Percentiles rank a stretch among this genome's conserved stretches.
These are phyloP conservation scores for Heteromyza rotundicornis DNA, from an alignment of 2,888 invertebrate species.

Conservation along the genomic window DNA sequence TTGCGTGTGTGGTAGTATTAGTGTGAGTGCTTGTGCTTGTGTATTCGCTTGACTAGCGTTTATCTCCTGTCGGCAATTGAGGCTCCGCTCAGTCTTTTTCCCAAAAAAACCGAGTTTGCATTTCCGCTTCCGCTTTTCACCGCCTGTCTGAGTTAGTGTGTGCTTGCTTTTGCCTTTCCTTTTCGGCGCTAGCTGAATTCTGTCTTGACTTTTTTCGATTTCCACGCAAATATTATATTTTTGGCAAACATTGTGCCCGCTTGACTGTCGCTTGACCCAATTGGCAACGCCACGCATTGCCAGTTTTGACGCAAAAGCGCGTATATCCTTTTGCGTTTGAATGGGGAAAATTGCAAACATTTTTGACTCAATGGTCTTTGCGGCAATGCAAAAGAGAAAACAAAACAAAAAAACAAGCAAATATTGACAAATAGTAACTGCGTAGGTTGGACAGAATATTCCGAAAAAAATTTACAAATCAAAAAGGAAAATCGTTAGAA, in stretches of 20 bases:
- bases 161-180: no score
- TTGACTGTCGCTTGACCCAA: not conserved
- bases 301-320: not conserved
- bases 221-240: not conserved
- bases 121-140: not conserved
- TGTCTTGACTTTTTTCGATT: not conserved
- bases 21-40: not conserved
- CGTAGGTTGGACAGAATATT: not conserved
- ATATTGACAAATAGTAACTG: not conserved
- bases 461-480: no score
- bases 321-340: not conserved
- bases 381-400: no score
- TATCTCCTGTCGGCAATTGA: not conserved
- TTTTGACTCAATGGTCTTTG: no score
- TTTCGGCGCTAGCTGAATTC: no score
- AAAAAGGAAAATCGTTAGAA: no score
- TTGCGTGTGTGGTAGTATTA: not conserved
- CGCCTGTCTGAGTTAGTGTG: not conserved
- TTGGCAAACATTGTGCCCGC: not conserved
- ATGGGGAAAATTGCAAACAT: no score
- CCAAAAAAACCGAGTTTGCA: not conserved
- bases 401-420: no score
- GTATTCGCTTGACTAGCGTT: not conserved
- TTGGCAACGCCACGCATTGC: not conserved
- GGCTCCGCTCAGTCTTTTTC: not conserved